These are phyloP conservation scores for Leucopsar rothschildi DNA, from an alignment of 2,113 vertebrate genomes.

Conservation along the genomic window DNA sequence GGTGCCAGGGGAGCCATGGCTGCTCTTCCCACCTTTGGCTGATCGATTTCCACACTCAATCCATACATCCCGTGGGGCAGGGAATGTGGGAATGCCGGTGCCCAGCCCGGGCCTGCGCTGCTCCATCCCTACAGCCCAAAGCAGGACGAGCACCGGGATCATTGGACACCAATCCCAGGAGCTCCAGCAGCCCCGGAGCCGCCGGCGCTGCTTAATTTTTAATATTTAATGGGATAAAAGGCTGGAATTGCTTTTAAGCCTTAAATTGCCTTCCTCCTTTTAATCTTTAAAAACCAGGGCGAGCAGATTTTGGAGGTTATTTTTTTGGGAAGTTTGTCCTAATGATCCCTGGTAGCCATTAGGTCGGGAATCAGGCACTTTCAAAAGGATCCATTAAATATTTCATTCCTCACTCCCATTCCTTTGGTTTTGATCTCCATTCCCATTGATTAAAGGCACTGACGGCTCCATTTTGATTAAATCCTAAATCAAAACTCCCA, in stretches of 20 bases:
- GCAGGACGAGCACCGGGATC: accelerated
- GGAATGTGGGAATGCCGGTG: neutral
- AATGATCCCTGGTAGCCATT: conserved; percentile 48
- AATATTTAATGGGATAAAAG: conserved; percentile 45
- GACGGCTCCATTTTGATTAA: conserved; percentile 73
- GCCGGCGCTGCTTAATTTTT: neutral
- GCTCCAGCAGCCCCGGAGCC: accelerated
- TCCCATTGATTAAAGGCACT: conserved; percentile 69
- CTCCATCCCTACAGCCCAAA: accelerated
- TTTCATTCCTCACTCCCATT: neutral
- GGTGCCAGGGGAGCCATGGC: neutral
- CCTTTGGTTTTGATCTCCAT: conserved; percentile 45
- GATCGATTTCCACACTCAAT: neutral
- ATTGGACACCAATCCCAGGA: neutral
- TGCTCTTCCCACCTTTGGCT: accelerated
- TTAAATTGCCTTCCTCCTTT: conserved; percentile 7
- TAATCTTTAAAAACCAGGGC: neutral
- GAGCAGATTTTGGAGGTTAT: neutral
- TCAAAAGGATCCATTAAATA: neutral
- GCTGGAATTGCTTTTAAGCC: conserved; percentile 25
- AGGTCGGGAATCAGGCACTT: neutral
- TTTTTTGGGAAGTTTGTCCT: neutral
- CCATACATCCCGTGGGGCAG: accelerated
- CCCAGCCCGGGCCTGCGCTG: accelerated
- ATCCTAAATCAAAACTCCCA: conserved; percentile 69